Conservation (phyloP, 2,888 invertebrate genomes). For the Erebia ligea region DNA sequence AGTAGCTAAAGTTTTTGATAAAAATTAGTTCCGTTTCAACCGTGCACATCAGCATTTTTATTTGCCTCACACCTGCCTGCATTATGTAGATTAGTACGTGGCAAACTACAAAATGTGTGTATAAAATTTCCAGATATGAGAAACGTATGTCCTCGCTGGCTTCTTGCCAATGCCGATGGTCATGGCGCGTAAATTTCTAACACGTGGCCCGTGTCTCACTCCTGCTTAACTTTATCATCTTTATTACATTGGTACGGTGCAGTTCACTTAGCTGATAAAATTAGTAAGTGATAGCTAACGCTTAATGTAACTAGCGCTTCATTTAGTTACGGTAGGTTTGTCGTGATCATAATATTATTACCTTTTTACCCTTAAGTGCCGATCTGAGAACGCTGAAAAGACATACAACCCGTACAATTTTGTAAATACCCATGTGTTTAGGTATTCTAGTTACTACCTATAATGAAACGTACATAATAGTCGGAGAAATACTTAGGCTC, state of each 20-base stretch:
- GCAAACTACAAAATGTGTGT: background rate
- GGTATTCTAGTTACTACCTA: too few relatives aligned
- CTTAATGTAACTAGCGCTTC: background rate
- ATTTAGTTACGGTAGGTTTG: too few relatives aligned
- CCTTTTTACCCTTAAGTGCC: too few relatives aligned
- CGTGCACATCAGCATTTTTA: background rate
- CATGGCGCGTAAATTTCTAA: slow-evolving; percentile 8
- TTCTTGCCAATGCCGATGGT: slow-evolving; percentile 1
- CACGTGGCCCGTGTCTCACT: background rate
- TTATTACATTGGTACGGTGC: background rate
- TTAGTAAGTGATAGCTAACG: background rate
- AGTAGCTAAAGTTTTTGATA: too few relatives aligned
- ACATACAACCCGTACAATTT: too few relatives aligned
- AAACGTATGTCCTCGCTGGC: background rate
- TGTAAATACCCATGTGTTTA: too few relatives aligned
- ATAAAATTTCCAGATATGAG: background rate
- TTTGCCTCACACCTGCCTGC: background rate
- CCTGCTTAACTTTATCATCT: background rate
- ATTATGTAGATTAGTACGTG: background rate
- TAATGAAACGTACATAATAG: too few relatives aligned
- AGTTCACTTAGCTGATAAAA: background rate
- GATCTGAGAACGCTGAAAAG: too few relatives aligned
- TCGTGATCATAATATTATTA: too few relatives aligned
- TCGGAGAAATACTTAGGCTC: too few relatives aligned
- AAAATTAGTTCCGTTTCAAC: background rate